These are phyloP conservation scores for Caenorhabditis becei DNA, from an alignment of 2,888 invertebrate genomes.

Conservation along the genomic window DNA sequence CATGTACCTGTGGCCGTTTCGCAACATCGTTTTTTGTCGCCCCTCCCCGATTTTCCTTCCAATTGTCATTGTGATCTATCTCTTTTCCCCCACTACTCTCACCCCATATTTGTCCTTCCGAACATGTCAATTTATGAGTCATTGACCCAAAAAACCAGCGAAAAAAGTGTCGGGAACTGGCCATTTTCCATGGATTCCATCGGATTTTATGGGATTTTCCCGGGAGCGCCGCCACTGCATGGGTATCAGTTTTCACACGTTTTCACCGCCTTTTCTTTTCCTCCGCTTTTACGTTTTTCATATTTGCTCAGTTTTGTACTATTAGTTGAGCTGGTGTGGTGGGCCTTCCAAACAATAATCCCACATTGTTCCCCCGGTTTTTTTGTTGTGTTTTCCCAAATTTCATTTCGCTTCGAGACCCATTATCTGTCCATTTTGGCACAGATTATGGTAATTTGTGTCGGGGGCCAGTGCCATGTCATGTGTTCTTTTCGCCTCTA, in stretches of 20 bases:
- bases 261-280: constrained; percentile 20
- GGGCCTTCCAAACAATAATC: not conserved
- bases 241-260: constrained; percentile 54
- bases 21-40: constrained; percentile 36
- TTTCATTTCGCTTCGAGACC: constrained; percentile 6
- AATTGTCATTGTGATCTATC: constrained; percentile 13
- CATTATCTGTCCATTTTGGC: not conserved
- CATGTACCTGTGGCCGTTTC: constrained; percentile 45
- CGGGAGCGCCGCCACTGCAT: not conserved
- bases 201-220: constrained; percentile 31
- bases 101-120: constrained; percentile 10
- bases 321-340: constrained; percentile 46
- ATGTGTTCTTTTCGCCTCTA: not conserved
- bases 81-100: not conserved
- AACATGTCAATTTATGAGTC: constrained; percentile 53
- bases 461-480: too few species aligned
- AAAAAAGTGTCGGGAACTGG: constrained; percentile 13
- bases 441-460: constrained; percentile 46
- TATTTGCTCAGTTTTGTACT: constrained; percentile 61
- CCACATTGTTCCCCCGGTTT: constrained; percentile 4
- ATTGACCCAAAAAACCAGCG: constrained; percentile 46
- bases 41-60: not conserved
- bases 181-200: not conserved
- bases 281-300: constrained; percentile 6
- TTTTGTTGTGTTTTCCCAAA: not conserved